Percentiles rank a stretch among this genome's conserved stretches.
These are phyloP conservation scores for Actenoides lindsayi DNA, from an alignment of 2,113 vertebrate genomes.

Conservation along the genomic window DNA sequence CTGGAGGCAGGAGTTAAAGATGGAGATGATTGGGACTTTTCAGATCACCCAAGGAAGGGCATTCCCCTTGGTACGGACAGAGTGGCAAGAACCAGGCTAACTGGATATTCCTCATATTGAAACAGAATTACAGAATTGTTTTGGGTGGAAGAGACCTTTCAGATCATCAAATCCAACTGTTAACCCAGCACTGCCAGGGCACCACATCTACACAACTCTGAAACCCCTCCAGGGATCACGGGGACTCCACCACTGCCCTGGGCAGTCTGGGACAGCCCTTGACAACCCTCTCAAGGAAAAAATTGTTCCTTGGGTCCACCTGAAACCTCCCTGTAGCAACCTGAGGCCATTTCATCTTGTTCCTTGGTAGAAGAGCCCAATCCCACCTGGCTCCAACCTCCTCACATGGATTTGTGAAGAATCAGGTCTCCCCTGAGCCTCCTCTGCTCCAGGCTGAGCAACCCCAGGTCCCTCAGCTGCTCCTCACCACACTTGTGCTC, in stretches of 20 bases:
- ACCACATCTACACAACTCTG: not conserved
- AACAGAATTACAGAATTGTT: not conserved
- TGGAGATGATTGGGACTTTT: not conserved
- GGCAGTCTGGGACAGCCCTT: not conserved
- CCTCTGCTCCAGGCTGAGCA: not conserved
- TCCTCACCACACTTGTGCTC: not conserved
- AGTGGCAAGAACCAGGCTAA: not conserved
- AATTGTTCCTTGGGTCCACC: not conserved
- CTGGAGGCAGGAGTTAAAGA: not conserved
- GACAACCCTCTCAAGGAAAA: not conserved
- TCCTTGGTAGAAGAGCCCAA: not conserved
- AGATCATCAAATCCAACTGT: not conserved
- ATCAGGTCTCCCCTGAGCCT: not conserved
- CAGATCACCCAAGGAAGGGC: not conserved
- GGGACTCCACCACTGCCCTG: not conserved
- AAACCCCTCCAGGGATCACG: not conserved
- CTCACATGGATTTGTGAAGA: not conserved
- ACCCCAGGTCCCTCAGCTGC: not conserved
- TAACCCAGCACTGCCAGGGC: not conserved
- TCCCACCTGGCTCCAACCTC: not conserved
- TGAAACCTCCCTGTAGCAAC: not conserved
- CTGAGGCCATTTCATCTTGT: not conserved
- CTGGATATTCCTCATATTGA: not conserved
- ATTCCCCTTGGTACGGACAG: not conserved
- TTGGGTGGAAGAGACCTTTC: not conserved